phyloP scores from a whole-genome alignment of 2,113 vertebrate genomes.

The Tragelaphus scriptus region DNA sequence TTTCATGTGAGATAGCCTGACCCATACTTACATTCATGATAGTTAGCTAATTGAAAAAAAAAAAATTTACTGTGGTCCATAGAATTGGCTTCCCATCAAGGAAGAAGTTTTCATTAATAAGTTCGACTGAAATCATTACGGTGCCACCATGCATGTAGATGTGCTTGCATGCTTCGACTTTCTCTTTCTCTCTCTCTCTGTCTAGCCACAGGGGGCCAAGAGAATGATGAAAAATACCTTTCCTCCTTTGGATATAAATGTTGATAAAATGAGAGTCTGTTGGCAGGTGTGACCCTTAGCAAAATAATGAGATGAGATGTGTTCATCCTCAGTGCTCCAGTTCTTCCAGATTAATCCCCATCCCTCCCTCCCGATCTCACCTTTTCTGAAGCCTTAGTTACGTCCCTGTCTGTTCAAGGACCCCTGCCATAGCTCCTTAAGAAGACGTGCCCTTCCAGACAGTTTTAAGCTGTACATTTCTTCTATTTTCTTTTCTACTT shows the following conservation, averaged over 20 bases:
- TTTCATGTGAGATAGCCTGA: background rate
- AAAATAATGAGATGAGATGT: background rate
- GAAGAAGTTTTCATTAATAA: background rate
- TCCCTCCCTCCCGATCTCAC: no score
- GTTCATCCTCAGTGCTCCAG: background rate
- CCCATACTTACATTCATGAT: background rate
- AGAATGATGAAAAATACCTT: background rate
- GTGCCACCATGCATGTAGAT: background rate
- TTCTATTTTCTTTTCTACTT: background rate
- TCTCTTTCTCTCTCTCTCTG: background rate
- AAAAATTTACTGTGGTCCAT: background rate
- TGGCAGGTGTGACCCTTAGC: background rate
- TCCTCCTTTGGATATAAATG: background rate
- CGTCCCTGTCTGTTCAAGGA: background rate
- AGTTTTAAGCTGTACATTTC: background rate
- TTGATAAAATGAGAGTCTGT: background rate
- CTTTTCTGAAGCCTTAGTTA: background rate
- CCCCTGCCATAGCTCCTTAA: background rate
- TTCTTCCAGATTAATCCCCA: background rate
- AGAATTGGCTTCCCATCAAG: background rate
- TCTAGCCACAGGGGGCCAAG: background rate
- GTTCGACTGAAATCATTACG: background rate
- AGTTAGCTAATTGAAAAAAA: background rate
- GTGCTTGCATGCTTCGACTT: background rate
- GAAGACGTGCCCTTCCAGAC: background rate